Conservation (phyloP, 2,888 invertebrate genomes). For the Paralinhomoeus sp. region DNA sequence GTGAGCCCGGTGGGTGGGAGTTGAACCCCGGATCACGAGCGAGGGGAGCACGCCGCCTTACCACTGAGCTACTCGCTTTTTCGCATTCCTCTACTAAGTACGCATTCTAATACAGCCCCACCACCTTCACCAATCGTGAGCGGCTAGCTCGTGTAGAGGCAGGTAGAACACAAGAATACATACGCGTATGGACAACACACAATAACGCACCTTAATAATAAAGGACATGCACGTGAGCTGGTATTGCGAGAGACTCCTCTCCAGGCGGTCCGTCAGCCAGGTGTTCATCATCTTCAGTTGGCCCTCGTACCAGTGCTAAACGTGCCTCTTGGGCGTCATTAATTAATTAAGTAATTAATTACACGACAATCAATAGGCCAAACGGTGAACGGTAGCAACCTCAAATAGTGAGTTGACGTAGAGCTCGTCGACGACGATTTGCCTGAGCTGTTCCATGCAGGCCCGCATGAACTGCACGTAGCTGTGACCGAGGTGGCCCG, state of each 20-base stretch:
- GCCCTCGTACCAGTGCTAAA: constrained; percentile 71
- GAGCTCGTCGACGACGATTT: constrained; percentile 68
- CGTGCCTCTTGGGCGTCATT: not conserved
- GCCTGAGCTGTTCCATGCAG: constrained; percentile 89
- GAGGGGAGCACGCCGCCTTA: no score
- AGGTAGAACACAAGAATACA: not conserved
- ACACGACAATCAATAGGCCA: not conserved
- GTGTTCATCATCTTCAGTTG: constrained; percentile 77
- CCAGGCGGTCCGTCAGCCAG: constrained; percentile 75
- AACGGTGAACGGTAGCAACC: constrained; percentile 25
- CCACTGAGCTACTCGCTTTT: no score
- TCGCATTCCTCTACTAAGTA: constrained; percentile 5
- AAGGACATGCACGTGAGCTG: constrained; percentile 91
- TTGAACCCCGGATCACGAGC: no score
- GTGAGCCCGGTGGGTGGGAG: no score
- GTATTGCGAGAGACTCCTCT: constrained; percentile 78
- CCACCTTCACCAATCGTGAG: no score
- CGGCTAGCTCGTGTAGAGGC: no score
- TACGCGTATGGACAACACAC: not conserved
- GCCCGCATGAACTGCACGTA: constrained; percentile 93
- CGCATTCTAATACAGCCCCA: no score
- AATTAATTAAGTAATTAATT: not conserved
- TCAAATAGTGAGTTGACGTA: constrained; percentile 60
- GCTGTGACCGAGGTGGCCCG: constrained; percentile 47
- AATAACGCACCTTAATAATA: constrained; percentile 50